Percentiles rank a stretch among this genome's conserved stretches.
Conservation (phyloP, 2,888 invertebrate species). For the Melangyna quadrimaculata region DNA sequence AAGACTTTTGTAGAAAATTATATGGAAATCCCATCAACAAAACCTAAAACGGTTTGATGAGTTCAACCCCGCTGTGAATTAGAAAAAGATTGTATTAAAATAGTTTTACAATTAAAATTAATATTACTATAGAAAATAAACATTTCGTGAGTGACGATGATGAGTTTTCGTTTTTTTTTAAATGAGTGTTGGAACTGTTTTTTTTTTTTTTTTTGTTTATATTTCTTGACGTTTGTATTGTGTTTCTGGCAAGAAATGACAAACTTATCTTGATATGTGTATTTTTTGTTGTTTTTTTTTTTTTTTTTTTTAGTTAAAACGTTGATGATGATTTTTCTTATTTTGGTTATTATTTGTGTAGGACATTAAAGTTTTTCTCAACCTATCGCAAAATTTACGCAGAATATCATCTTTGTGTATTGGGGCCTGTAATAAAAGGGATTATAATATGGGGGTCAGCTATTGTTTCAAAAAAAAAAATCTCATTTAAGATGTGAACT, state of each 20-base stretch:
- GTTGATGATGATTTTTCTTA: slow-evolving; percentile 32
- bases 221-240: slow-evolving; percentile 13
- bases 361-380: slow-evolving; percentile 46
- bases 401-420: slow-evolving; percentile 42
- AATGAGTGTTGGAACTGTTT: not conserved
- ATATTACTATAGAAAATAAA: not conserved
- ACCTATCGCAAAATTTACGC: slow-evolving; percentile 56
- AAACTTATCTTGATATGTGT: slow-evolving; percentile 23
- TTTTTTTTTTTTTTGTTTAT: not conserved
- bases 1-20: slow-evolving; percentile 22
- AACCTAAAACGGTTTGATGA: slow-evolving; percentile 71
- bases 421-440: slow-evolving; percentile 57
- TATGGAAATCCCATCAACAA: slow-evolving; percentile 50
- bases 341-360: slow-evolving; percentile 38
- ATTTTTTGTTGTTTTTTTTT: slow-evolving; percentile 2
- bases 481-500: not conserved
- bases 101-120: slow-evolving; percentile 4
- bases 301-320: slow-evolving; percentile 24
- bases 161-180: slow-evolving; percentile 8
- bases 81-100: slow-evolving; percentile 36
- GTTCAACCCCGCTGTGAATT: slow-evolving; percentile 57
- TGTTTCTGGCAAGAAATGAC: slow-evolving; percentile 24
- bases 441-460: slow-evolving; percentile 4
- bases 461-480: not conserved
- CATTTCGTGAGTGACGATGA: slow-evolving; percentile 4